Evolutionary conservation across 1,140 invertebrate genomes (phyloP), one percentile per base, ranked within the genome.

Genomic region (Chironomus tepperi): DNA sequence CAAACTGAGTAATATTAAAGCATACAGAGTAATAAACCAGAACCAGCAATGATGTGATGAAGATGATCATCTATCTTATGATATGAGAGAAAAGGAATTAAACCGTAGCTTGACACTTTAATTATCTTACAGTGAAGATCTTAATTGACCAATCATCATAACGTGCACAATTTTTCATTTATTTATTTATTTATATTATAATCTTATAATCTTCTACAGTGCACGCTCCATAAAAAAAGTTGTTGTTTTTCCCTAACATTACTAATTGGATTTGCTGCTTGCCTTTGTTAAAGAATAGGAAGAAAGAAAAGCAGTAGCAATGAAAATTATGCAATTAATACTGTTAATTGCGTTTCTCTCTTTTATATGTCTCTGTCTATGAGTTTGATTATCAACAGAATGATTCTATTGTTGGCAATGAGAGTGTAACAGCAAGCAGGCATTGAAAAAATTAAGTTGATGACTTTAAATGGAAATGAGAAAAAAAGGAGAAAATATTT

Each of bases 101-200:
- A 70, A 70, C n/a, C 65, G 18, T 70, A n/a, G 16, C n/a, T 57
- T 57, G 47, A 57, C 65, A 70, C 65, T 70, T 70, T 70, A 70
- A 70, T 70, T 70, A 70, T 70, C 65, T 70, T n/a, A n/a, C 16
- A 19, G 65, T 18, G 19, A 70, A 70, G 19, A 70, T 70, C 65
- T 70, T 70, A 70, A 70, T 70, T 70, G 65, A 70, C 65, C 65
- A 70, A 70, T 70, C 65, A 70, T 21, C 16, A 70, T 70, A 34
- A 34, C 24, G 24, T 34, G 24, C 24, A 34, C 24, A 34, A 34
- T 34, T 34, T 34, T 34, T 34, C 24, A 34, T 34, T 34, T 34
- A 34, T 34, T 34, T 34, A 34, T 34, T 34, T 34, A 34, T 34
- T 34, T 34, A 34, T 34, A 12, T 57, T n/a, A 47, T n/a, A 57